phyloP scores from a whole-genome alignment of 2,888 invertebrate species.

The Norana najaformis region DNA sequence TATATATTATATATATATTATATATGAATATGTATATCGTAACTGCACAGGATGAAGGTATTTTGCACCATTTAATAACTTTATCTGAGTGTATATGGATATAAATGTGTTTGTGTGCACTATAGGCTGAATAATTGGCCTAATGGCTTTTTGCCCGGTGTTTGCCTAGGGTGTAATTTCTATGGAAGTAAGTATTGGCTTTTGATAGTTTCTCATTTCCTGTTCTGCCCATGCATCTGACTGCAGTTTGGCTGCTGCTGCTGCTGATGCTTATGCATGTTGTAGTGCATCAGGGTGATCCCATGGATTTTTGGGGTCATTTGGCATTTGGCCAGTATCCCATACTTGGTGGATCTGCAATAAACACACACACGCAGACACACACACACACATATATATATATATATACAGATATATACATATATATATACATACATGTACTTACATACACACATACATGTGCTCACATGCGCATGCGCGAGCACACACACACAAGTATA shows the following conservation, averaged over 20 bases:
- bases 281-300: not conserved
- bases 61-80: no score
- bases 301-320: not conserved
- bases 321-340: not conserved
- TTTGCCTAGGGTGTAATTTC: conserved; percentile 13
- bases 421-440: no score
- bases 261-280: not conserved
- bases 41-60: no score
- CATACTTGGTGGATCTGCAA: not conserved
- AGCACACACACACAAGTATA: no score
- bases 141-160: not conserved
- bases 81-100: not conserved
- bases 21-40: no score
- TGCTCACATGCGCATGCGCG: no score
- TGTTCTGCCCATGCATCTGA: not conserved
- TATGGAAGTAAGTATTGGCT: not conserved
- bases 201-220: not conserved
- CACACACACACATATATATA: no score
- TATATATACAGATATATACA: no score
- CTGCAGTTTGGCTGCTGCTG: not conserved
- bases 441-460: no score
- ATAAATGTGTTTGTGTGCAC: not conserved
- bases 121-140: not conserved
- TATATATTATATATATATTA: no score
- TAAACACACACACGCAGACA: no score